phyloP scores from a whole-genome alignment of 1,140 invertebrate genomes.

The Microplitis demolitor region DNA sequence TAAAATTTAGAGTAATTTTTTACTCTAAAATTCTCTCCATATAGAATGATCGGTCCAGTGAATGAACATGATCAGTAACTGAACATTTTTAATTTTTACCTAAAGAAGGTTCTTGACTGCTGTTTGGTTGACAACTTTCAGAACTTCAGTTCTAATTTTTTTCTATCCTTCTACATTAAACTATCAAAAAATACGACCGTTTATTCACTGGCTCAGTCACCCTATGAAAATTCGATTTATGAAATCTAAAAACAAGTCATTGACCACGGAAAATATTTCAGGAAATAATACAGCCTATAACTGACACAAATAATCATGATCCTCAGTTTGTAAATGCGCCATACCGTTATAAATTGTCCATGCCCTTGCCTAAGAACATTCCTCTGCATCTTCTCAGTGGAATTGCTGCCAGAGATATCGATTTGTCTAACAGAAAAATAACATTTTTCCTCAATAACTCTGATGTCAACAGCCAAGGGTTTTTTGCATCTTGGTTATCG shows the following conservation, averaged over 20 bases:
- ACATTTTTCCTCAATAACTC: slow-evolving; percentile 19
- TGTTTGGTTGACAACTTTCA: too few relatives aligned
- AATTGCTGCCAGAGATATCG: slow-evolving; percentile 33
- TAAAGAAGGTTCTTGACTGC: too few relatives aligned
- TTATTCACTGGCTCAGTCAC: background rate
- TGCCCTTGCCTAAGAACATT: slow-evolving; percentile 35
- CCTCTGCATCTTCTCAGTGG: slow-evolving; percentile 17
- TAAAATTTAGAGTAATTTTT: too few relatives aligned
- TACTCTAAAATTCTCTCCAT: too few relatives aligned
- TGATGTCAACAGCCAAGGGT: slow-evolving; percentile 16
- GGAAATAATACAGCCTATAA: slow-evolving; percentile 25
- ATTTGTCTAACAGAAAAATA: slow-evolving; percentile 32
- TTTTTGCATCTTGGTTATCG: slow-evolving; percentile 20
- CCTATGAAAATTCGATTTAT: background rate
- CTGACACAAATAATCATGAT: slow-evolving; percentile 35
- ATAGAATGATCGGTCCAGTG: too few relatives aligned
- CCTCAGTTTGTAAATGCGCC: slow-evolving; percentile 31
- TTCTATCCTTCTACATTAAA: too few relatives aligned
- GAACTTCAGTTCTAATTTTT: too few relatives aligned
- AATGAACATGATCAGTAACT: too few relatives aligned
- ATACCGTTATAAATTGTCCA: slow-evolving; percentile 33
- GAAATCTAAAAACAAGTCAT: background rate
- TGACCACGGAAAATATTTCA: slow-evolving; percentile 5
- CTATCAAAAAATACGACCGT: too few relatives aligned
- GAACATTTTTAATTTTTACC: too few relatives aligned